Base-by-base conservation (phyloP, 2,797 vertebrate species). In the Chelidonichthys spinosus region DNA sequence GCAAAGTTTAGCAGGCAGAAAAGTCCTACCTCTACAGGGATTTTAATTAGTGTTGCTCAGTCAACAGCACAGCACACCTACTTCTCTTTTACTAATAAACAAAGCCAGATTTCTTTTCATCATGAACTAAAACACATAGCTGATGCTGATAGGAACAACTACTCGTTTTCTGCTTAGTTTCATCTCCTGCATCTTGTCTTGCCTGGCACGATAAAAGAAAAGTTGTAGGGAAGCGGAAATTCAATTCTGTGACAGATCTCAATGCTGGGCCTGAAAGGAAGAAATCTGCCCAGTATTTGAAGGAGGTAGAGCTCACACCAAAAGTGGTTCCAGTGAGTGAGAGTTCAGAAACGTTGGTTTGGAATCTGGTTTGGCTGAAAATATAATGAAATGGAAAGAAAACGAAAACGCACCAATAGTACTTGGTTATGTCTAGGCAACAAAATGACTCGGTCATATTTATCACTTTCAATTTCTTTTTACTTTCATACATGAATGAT, bases 31-130 rank as follows among this genome's bases (percentile, higher is more conserved):
- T 82, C 76, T 74, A 72, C 50, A 70, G 72, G 69, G 77, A 87
- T 83, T 80, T 80, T 83, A 91, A 91, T 93, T 89, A 92, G 76
- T 80, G 76, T 72, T 84, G 79, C 74, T 90, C 84, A 87, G 81
- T 90, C 88, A 90, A 84, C 81, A 84, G 78, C 69, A 84, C 7
- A 76, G 66, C 58, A 72, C 25, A 72, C 81, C 78, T 78, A 76
- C 77, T 87, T 88, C 69, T 70, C 77, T 74, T 72, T 79, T 79
- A 72, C 65, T 82, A 86, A 90, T 85, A 85, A 90, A 90, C 67
- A 90, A 90, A 89, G 76, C 56, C 54, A 78, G 60, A 76, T 25
- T 78, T 89, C 58, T 87, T 90, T 88, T 90, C 71, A 91, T 88
- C 81, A 84, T 75, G 52, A 85, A 59, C 63, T 85, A 75, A 87